Conservation (phyloP, 2,113 vertebrate species). For the Prunella fulvescens region DNA sequence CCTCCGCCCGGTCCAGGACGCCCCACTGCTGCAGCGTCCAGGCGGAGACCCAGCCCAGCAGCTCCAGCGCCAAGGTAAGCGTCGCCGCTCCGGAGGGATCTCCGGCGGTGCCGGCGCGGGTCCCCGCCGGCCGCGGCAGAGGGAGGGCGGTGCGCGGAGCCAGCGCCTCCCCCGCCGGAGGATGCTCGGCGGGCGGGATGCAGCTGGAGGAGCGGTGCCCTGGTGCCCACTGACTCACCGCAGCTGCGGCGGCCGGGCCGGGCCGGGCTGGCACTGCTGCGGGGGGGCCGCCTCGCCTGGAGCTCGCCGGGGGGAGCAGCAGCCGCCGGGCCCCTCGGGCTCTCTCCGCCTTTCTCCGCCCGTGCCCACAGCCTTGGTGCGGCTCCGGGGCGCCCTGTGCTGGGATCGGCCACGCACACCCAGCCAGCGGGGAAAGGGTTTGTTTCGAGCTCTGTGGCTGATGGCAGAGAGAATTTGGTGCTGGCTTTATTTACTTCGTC, state of each 20-base stretch:
- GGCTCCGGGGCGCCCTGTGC: background rate
- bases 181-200: slow-evolving; percentile 1
- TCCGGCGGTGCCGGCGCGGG: too few relatives aligned
- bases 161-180: background rate
- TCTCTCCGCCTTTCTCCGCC: background rate
- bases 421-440: background rate
- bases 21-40: slow-evolving; percentile 77
- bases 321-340: background rate
- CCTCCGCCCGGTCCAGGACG: slow-evolving; percentile 70
- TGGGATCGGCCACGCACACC: too few relatives aligned
- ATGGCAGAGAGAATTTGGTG: background rate
- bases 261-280: background rate
- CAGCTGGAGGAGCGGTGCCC: background rate
- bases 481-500: background rate
- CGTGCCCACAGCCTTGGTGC: background rate
- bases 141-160: background rate
- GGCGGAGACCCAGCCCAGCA: slow-evolving; percentile 91
- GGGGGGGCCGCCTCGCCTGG: background rate
- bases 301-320: background rate
- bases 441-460: background rate
- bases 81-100: background rate
- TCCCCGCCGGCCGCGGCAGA: background rate
- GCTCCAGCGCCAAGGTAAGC: slow-evolving; percentile 80
- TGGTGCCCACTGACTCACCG: background rate
- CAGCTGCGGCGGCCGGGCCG: background rate